Evolutionary conservation across 1,140 invertebrate genomes (phyloP).

Genomic region (Drosophila albomicans): DNA sequence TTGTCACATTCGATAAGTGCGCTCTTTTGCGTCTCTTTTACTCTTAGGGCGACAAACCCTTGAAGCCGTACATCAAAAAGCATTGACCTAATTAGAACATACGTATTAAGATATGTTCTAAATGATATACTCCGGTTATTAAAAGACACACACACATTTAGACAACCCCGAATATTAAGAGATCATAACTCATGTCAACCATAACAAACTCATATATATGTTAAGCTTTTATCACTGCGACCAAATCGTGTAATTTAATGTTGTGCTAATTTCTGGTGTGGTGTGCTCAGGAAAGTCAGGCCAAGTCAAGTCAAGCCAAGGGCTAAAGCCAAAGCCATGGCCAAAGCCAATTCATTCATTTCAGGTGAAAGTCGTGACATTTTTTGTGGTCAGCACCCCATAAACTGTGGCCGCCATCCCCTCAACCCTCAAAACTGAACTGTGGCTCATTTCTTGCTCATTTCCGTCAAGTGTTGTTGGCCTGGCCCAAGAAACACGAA

Average conservation of each 20-base stretch:
- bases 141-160: constrained; percentile 33
- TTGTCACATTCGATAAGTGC: background rate
- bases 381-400: constrained; percentile 48
- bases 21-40: background rate
- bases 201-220: constrained; percentile 39
- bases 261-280: constrained; percentile 80
- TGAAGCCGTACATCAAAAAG: background rate
- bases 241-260: constrained; percentile 83
- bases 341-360: constrained; percentile 5
- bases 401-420: background rate
- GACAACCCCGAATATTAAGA: constrained; percentile 42
- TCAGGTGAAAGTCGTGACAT: constrained; percentile 78
- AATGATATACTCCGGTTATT: constrained; percentile 55
- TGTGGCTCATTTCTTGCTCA: constrained; percentile 75
- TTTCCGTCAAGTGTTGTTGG: constrained; percentile 75
- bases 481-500: constrained; percentile 63
- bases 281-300: constrained; percentile 1
- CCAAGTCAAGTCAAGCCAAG: constrained; percentile 4
- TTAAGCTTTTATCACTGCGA: constrained; percentile 59
- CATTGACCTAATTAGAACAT: constrained; percentile 66
- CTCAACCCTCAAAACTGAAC: constrained; percentile 12
- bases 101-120: constrained; percentile 46
- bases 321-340: background rate
- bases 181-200: constrained; percentile 77
- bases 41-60: background rate